Base-by-base conservation (phyloP, 2,888 invertebrate genomes). In the Drosophila algonquin region DNA sequence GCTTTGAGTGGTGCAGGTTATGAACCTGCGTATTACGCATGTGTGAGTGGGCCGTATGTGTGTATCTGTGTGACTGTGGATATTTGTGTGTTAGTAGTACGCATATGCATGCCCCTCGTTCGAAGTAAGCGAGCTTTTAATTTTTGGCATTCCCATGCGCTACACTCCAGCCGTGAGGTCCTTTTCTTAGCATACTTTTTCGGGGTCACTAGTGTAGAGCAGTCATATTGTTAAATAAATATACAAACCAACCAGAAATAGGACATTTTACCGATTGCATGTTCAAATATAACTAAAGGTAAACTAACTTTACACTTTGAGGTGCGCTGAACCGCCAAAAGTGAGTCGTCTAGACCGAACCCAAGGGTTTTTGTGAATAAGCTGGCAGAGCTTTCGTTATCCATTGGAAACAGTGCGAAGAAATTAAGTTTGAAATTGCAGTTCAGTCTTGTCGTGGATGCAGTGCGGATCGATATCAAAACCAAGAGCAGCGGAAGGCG, bases 391-490 rank as follows among this genome's bases (percentile, higher is more conserved):
- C 90, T 89, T 83, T 86, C 76, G 76, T 90, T 89, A 90, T 90
- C 90, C 90, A 74, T 83, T 89, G 90, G 90, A 90, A 90, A 68
- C 81, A 75, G 77, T 76, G 76, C 74, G 81, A 85, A 84, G 90
- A 82, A 89, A 84, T 82, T 77, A 77, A 89, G 89, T 90, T 81
- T 80, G 81, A 87, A 90, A 90, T 84, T 89, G 90, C 91, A 91
- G 90, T 92, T 91, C 89, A 92, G 92, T 92, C 90, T 91, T 87
- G 90, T 90, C 90, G 91, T 90, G 92, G 90, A 90, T 92, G 92
- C 92, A 92, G 92, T 90, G 76, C 89, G 90, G 90, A 86, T 89
- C 90, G 90, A 91, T 90, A 91, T 86, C 75, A 77, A 73, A 77
- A 77, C 75, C 77, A 70, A 73, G 63, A 87, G 76, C 71, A 89